Base-by-base conservation (phyloP, 2,113 vertebrate species). In the Ochotona princeps region DNA sequence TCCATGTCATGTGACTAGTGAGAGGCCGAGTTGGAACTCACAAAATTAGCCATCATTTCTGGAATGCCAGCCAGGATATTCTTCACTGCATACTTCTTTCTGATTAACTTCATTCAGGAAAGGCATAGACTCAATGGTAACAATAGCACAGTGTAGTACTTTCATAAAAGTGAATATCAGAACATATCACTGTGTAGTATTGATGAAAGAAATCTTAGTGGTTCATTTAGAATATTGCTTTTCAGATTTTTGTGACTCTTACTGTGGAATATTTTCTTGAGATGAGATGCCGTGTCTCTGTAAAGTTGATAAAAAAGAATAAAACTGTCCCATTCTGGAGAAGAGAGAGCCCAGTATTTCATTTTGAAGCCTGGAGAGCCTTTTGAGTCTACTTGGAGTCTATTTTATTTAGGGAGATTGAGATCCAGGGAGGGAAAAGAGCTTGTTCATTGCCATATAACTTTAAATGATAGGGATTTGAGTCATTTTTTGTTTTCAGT, bases 251-350 rank as follows among this genome's bases (percentile, higher is more conserved):
- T 57, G 12, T 76, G 21, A 85, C 26, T 72, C 87, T 89, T 6
- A 89, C 57, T 25, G 8, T 86, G 49, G 57, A 57, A 73, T 74
- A n/a, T 12, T 89, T 80, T 84, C 61, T 87, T 90, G 57, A 86
- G 15, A 57, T 84, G 66, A 66, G 75, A 35, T 75, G 76, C 47
- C 44, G 2, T 65, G 25, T 72, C 20, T 83, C 30, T 35, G 32
- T 83, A 7, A 38, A 9, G 67, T 38, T 32, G 30, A n/a, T 91
- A 20, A 72, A 83, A 44, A 12, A 44, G 60, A 30, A 8, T 67
- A 49, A 30, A 63, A 13, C 18, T 30, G 13, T 63, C 38, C 51
- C 10, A 5, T 23, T 82, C 28, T 79, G 54, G 73, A 72, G 35
- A 87, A 35, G 21, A 38, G 57, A 83, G 63, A 32, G 1, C 13